Conservation (phyloP, 2,797 vertebrate genomes). For the Orestias chungarensis region DNA sequence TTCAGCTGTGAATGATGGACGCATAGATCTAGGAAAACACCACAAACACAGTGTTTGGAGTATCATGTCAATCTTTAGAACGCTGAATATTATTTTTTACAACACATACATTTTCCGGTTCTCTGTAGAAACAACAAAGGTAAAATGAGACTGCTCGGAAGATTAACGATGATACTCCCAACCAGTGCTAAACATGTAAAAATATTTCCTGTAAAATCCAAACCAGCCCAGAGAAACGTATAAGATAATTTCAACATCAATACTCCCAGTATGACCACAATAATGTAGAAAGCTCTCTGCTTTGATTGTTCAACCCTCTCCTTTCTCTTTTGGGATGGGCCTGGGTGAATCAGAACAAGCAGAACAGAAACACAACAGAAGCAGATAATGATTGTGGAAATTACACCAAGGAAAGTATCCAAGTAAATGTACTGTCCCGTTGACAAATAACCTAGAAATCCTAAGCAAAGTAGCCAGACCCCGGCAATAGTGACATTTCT, state of each 20-base stretch:
- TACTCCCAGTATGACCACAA: constrained; percentile 14
- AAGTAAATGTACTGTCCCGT: neutral
- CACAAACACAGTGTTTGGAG: neutral
- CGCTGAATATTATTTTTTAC: neutral
- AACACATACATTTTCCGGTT: constrained; percentile 8
- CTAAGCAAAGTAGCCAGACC: constrained; percentile 15
- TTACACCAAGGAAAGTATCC: constrained; percentile 3
- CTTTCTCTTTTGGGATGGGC: neutral
- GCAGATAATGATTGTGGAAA: neutral
- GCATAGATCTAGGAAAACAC: neutral
- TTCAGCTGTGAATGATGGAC: neutral
- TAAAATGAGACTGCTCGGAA: constrained; percentile 26
- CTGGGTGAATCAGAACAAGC: constrained; percentile 9
- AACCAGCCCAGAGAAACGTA: constrained; percentile 1
- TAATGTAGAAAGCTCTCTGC: constrained; percentile 18
- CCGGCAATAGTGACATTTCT: constrained; percentile 5
- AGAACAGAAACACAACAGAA: constrained; percentile 20
- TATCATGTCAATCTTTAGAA: neutral
- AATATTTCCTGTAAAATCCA: neutral
- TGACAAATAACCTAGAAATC: neutral
- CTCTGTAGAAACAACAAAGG: constrained; percentile 28
- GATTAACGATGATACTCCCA: neutral
- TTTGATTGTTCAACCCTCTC: constrained; percentile 14
- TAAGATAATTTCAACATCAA: neutral
- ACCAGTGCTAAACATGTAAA: neutral